Percentiles rank a stretch among this genome's conserved stretches.
Conservation (phyloP, 2,797 vertebrate genomes). For the Phoxinus dragarum region DNA sequence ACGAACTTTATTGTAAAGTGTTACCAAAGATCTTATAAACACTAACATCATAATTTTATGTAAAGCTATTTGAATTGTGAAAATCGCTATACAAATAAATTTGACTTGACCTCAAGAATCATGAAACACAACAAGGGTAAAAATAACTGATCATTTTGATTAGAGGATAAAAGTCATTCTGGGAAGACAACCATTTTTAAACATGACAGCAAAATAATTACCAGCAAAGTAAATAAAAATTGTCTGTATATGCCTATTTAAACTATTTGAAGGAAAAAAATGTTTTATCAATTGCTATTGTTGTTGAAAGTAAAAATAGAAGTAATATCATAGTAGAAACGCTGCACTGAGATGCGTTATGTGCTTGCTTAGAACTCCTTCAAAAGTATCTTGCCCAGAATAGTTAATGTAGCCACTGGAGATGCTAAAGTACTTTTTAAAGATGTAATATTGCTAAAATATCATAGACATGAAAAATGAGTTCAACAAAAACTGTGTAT, state of each 20-base stretch:
- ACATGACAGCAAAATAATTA: not conserved
- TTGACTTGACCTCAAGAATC: not conserved
- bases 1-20: too few relatives aligned
- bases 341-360: too few relatives aligned
- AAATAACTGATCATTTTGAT: not conserved
- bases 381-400: not conserved
- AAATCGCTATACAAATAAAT: too few relatives aligned
- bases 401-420: not conserved
- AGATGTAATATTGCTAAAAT: conserved; percentile 9
- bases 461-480: not conserved
- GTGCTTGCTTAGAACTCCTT: not conserved
- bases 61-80: too few relatives aligned
- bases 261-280: too few relatives aligned
- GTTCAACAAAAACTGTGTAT: not conserved
- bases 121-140: not conserved
- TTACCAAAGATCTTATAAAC: too few relatives aligned
- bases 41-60: too few relatives aligned
- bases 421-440: not conserved
- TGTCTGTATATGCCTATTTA: too few relatives aligned
- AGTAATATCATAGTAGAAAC: too few relatives aligned
- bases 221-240: too few relatives aligned
- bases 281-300: too few relatives aligned
- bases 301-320: too few relatives aligned
- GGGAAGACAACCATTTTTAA: not conserved
- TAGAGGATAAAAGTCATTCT: not conserved